A percentile compares a stretch with the other conserved stretches of the same genome.
These are phyloP conservation scores for Eudorcas thomsonii DNA, from an alignment of 2,113 vertebrate genomes.

Conservation along the genomic window DNA sequence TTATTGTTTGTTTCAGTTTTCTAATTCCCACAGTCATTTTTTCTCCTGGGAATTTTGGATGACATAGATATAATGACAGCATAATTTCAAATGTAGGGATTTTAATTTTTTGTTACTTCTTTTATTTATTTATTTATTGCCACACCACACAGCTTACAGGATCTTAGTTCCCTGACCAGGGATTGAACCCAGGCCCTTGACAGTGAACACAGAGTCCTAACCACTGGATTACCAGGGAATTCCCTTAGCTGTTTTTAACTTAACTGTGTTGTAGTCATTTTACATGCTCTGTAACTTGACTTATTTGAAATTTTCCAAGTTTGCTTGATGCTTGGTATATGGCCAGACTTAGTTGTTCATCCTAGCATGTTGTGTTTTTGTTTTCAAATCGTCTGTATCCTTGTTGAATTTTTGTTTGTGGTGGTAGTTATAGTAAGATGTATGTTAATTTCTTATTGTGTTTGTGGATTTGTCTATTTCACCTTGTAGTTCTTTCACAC, in stretches of 20 bases:
- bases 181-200: neutral
- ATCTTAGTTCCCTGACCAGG: neutral
- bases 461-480: neutral
- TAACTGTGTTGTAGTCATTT: neutral
- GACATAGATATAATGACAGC: neutral
- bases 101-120: neutral
- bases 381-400: neutral
- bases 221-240: neutral
- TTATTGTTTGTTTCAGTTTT: neutral
- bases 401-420: neutral
- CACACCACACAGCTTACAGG: neutral
- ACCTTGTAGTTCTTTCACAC: neutral
- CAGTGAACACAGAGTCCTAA: neutral
- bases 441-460: neutral
- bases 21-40: neutral
- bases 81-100: neutral
- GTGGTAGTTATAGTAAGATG: neutral
- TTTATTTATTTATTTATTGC: neutral
- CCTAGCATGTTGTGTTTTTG: neutral
- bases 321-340: neutral
- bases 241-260: neutral
- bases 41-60: neutral
- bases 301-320: neutral
- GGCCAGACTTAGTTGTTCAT: neutral
- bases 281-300: neutral